These are phyloP conservation scores for Cerceris rybyensis DNA, from an alignment of 2,888 invertebrate species.

Conservation along the genomic window DNA sequence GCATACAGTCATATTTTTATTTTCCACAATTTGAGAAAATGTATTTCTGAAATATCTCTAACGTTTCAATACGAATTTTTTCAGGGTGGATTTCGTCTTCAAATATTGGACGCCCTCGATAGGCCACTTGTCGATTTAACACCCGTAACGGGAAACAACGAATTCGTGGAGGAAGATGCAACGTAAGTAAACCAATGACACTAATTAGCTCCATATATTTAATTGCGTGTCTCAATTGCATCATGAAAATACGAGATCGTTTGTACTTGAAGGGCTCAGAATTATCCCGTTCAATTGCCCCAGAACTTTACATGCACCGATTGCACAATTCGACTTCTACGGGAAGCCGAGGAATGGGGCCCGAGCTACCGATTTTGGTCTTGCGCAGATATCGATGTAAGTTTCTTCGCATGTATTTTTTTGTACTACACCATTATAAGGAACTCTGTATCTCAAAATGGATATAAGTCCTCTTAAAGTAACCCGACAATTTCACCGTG, in stretches of 20 bases:
- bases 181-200: conserved; percentile 87
- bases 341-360: conserved; percentile 96
- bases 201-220: neutral
- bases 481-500: no score
- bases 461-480: no score
- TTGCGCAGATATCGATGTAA: conserved; percentile 96
- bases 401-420: conserved; percentile 43
- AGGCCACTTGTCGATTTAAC: conserved; percentile 93
- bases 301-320: conserved; percentile 91
- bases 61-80: conserved; percentile 71
- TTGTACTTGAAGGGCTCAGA: conserved; percentile 87
- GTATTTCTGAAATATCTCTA: neutral
- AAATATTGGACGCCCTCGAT: conserved; percentile 92
- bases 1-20: no score
- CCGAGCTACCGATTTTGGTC: conserved; percentile 95
- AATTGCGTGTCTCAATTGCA: neutral
- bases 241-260: neutral
- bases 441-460: neutral
- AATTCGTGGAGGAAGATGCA: conserved; percentile 91
- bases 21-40: no score
- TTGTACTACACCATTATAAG: neutral
- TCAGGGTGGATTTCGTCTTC: conserved; percentile 95
- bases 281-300: conserved; percentile 91
- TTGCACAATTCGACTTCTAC: conserved; percentile 93
- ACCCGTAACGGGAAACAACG: conserved; percentile 90